Evolutionary conservation across 2,797 vertebrate genomes (phyloP), one percentile per base, ranked within the genome.

Genomic region (Argya squamiceps): DNA sequence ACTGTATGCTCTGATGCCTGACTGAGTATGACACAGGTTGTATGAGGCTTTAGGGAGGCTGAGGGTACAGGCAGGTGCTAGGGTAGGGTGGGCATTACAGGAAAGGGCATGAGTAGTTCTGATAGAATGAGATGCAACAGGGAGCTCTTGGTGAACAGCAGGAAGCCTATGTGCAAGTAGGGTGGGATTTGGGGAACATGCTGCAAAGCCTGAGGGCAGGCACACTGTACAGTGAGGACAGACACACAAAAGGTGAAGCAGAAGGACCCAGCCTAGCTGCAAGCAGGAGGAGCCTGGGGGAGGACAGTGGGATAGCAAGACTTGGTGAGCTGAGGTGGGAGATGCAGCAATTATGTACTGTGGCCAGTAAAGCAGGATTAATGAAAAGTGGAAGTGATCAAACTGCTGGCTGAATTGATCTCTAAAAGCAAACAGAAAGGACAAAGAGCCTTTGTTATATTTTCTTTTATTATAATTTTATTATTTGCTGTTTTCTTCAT

Each of bases 221-320:
- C 20, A 50, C 43, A 32, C 12, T 5, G 12, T 19, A 6, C 47
- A 39, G 24, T 18, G 39, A 68, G 15, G 26, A 59, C 49, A 91
- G 74, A n/a, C 15, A 15, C 22, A 19, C 0, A 0, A 39, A 53
- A 11, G 30, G 12, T 71, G 49, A 39, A 23, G 68, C 19, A n/a
- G 36, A 84, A 79, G 49, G 69, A 50, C 43, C 21, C 3, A 4
- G 30, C 12, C 21, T 77, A 20, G 36, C 27, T 64, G 39, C 56
- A 84, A 71, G 53, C 21, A 39, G 36, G 59, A 85, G 27, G 32
- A 71, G 39, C 10, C 17, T 65, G 29, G n/a, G 10, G 29, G 9
- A 55, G 43, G 34, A 30, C 14, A 69, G 17, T 9, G 37, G 32
- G 46, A 92, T 16, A 75, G 20, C 6, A 50, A 53, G 22, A 39